A percentile compares a stretch with the other conserved stretches of the same genome.
phyloP scores from a whole-genome alignment of 2,888 invertebrate genomes.

The Dendrolimus pini region DNA sequence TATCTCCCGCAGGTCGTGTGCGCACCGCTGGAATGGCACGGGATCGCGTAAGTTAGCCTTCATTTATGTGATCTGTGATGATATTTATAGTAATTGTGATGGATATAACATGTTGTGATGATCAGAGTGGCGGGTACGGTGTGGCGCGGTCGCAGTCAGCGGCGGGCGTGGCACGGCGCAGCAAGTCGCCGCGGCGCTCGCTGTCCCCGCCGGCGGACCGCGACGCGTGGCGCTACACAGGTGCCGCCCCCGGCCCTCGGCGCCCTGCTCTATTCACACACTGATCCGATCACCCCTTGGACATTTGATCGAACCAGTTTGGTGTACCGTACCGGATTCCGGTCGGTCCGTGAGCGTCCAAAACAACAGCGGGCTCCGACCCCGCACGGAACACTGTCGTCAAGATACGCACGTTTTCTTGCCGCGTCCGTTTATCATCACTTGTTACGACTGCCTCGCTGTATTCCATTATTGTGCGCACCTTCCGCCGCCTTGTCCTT shows the following conservation, averaged over 20 bases:
- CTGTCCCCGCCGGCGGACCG: slow-evolving; percentile 86
- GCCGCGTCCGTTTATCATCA: slow-evolving; percentile 66
- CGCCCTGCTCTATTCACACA: slow-evolving; percentile 25
- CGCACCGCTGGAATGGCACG: slow-evolving; percentile 81
- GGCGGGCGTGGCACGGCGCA: slow-evolving; percentile 81
- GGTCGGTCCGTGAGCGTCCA: slow-evolving; percentile 37
- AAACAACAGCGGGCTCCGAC: slow-evolving; percentile 41
- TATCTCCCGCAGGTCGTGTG: slow-evolving; percentile 87
- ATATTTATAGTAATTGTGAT: slow-evolving; percentile 1
- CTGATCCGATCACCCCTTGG: slow-evolving; percentile 4
- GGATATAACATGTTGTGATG: slow-evolving; percentile 16
- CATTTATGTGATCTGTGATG: neutral
- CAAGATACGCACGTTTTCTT: slow-evolving; percentile 61
- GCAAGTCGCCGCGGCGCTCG: slow-evolving; percentile 90
- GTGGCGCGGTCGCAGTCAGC: slow-evolving; percentile 91
- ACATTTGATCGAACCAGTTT: neutral
- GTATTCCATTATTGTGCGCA: slow-evolving; percentile 59
- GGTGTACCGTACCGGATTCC: slow-evolving; percentile 7
- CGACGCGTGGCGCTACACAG: slow-evolving; percentile 78
- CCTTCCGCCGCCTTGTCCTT: slow-evolving; percentile 62
- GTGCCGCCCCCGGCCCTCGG: slow-evolving; percentile 51
- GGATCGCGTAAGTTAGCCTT: slow-evolving; percentile 59
- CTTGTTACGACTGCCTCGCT: slow-evolving; percentile 64
- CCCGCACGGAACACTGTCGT: slow-evolving; percentile 73
- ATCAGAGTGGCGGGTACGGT: slow-evolving; percentile 58